phyloP scores from a whole-genome alignment of 2,888 invertebrate species.

The Celastrina argiolus region DNA sequence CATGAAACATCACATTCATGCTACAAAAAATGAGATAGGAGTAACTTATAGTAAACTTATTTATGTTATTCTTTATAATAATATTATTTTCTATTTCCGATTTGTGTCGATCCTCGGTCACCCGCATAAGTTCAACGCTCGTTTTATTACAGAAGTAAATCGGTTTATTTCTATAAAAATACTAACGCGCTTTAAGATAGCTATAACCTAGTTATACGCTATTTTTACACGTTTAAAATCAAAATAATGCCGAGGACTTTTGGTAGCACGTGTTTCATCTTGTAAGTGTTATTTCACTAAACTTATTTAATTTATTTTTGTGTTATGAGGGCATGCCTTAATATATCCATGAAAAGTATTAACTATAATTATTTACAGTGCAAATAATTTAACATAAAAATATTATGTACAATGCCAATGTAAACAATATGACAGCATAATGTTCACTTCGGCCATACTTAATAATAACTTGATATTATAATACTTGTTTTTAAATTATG shows the following conservation, averaged over 20 bases:
- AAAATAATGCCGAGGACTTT: not conserved
- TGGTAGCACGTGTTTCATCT: not conserved
- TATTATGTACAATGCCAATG: not conserved
- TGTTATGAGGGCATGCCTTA: too few relatives aligned
- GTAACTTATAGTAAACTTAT: too few relatives aligned
- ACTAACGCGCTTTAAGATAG: not conserved
- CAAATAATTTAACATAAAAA: not conserved
- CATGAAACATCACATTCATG: too few relatives aligned
- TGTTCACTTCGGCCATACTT: not conserved
- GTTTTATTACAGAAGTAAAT: slow-evolving; percentile 5
- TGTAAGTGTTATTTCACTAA: too few relatives aligned
- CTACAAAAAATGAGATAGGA: too few relatives aligned
- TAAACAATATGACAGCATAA: not conserved
- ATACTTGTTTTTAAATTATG: slow-evolving; percentile 1
- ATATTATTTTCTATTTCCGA: slow-evolving; percentile 17
- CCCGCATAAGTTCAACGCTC: slow-evolving; percentile 11
- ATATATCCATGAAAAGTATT: too few relatives aligned
- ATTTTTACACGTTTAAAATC: not conserved
- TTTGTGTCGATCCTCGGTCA: slow-evolving; percentile 1
- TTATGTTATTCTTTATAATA: not conserved
- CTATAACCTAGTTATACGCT: not conserved
- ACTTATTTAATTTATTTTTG: too few relatives aligned
- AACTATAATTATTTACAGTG: not conserved
- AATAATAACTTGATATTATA: not conserved
- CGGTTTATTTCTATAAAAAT: not conserved